Evolutionary conservation across 2,113 vertebrate genomes (phyloP).

Genomic region (Myrmecophaga tridactyla): DNA sequence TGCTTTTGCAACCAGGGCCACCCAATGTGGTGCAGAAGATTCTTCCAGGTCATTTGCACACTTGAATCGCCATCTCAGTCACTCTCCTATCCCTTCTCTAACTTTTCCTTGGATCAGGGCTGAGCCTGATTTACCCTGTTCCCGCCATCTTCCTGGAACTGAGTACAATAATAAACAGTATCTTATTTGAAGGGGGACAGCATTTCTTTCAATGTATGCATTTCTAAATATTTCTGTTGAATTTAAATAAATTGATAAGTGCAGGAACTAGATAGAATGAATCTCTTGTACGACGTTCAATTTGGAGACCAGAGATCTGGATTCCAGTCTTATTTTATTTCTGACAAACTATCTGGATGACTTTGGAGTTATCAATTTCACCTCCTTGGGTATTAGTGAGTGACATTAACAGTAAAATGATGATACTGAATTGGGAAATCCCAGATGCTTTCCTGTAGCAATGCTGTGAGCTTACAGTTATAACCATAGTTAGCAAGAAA

Average conservation of each 20-base stretch:
- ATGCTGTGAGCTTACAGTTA: background rate
- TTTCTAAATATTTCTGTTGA: background rate
- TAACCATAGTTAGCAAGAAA: background rate
- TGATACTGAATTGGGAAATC: background rate
- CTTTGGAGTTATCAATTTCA: background rate
- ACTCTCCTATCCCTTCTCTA: too few relatives aligned
- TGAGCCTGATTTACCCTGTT: too few relatives aligned
- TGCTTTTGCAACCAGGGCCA: too few relatives aligned
- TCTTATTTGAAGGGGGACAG: background rate
- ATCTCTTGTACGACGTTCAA: background rate
- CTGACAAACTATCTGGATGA: background rate
- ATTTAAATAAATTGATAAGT: background rate
- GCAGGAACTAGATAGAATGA: background rate
- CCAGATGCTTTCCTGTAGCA: background rate
- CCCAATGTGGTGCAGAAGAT: too few relatives aligned
- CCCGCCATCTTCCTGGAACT: too few relatives aligned
- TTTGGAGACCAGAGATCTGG: background rate
- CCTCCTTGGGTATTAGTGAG: background rate
- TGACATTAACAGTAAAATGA: background rate
- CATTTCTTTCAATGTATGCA: too few relatives aligned
- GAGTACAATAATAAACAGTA: too few relatives aligned
- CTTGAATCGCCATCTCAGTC: too few relatives aligned
- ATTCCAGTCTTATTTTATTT: background rate
- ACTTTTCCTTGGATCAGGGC: too few relatives aligned
- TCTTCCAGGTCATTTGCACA: too few relatives aligned